Evolutionary conservation across 2,797 vertebrate species (phyloP).

Genomic region (Rhabdomys pumilio): DNA sequence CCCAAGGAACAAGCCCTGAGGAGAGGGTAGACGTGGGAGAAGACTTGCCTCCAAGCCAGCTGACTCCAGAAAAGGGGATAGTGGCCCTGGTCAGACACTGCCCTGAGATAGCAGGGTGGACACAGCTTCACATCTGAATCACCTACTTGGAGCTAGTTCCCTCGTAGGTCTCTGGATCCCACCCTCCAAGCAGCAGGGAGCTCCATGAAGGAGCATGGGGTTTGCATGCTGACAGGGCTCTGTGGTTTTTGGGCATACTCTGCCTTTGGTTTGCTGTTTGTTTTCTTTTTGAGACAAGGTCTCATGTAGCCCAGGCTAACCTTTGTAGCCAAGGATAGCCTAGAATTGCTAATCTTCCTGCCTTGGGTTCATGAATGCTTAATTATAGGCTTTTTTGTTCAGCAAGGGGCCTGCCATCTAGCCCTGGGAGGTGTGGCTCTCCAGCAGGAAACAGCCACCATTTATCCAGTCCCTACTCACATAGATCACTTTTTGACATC

Average conservation of each 20-base stretch:
- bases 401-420: background rate
- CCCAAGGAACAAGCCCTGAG: background rate
- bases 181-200: background rate
- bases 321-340: constrained; percentile 2
- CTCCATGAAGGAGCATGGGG: background rate
- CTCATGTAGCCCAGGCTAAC: background rate
- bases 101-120: background rate
- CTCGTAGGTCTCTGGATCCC: background rate
- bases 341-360: background rate
- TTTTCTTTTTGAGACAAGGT: background rate
- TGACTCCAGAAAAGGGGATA: background rate
- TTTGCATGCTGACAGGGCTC: background rate
- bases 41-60: background rate
- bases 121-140: background rate
- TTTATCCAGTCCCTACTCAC: background rate
- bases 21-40: background rate
- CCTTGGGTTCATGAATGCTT: background rate
- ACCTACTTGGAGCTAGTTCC: background rate
- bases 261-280: background rate
- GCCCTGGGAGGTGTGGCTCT: background rate
- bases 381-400: background rate
- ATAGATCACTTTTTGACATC: constrained; percentile 22
- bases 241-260: background rate
- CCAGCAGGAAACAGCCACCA: background rate
- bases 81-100: background rate